Evolutionary conservation across 2,797 vertebrate species (phyloP).

Genomic region (Hyperoplus lanceolatus): DNA sequence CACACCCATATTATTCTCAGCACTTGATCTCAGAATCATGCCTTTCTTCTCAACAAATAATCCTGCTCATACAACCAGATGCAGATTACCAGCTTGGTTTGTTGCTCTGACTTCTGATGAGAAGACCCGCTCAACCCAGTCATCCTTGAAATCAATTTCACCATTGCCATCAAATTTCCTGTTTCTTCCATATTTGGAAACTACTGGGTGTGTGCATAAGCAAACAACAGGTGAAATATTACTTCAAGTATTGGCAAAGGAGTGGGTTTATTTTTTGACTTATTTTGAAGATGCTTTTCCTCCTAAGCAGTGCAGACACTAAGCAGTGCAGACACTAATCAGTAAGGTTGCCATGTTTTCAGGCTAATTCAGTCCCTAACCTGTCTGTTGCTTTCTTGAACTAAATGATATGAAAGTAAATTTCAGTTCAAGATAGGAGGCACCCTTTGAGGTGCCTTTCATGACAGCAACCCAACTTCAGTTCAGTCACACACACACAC

Average conservation of each 20-base stretch:
- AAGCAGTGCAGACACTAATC: too few species aligned
- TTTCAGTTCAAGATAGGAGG: background rate
- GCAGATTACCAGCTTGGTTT: constrained; percentile 21
- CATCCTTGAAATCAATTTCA: constrained; percentile 48
- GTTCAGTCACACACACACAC: background rate
- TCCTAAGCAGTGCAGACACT: background rate
- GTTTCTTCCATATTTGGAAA: constrained; percentile 18
- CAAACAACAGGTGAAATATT: background rate
- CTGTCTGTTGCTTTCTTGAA: background rate
- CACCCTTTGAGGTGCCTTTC: background rate
- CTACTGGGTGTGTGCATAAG: background rate
- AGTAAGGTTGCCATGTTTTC: too few species aligned
- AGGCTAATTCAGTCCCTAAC: background rate
- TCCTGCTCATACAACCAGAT: constrained; percentile 24
- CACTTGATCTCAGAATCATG: background rate
- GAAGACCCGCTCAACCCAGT: constrained; percentile 10
- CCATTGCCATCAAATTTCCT: constrained; percentile 21
- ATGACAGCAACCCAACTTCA: background rate
- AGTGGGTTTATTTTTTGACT: background rate
- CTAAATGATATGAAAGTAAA: background rate
- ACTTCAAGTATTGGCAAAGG: background rate
- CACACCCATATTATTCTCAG: constrained; percentile 4
- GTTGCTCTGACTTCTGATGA: constrained; percentile 26
- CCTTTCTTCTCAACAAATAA: constrained; percentile 3
- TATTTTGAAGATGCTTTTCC: constrained; percentile 8